These are phyloP conservation scores for Brachyptera putata DNA, from an alignment of 2,888 invertebrate genomes.

Conservation along the genomic window DNA sequence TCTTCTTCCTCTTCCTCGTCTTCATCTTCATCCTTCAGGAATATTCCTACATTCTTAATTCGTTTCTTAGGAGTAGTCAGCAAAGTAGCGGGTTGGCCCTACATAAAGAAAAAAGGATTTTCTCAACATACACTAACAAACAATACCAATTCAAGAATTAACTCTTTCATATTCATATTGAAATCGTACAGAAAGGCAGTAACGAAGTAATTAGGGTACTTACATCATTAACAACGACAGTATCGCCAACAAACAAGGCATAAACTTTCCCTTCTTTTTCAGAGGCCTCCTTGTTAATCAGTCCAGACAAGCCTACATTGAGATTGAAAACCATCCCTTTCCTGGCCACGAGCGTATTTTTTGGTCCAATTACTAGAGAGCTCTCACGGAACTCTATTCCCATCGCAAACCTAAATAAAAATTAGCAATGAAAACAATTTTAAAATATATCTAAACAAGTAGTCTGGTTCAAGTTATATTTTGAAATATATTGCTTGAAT, in stretches of 20 bases:
- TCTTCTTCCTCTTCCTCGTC: constrained; percentile 76
- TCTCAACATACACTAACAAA: too few relatives aligned
- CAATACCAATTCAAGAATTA: too few relatives aligned
- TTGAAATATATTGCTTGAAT: too few relatives aligned
- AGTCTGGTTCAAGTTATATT: too few relatives aligned
- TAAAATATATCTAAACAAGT: too few relatives aligned
- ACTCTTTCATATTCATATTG: too few relatives aligned
- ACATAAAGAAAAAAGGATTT: constrained; percentile 26
- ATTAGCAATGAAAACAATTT: neutral
- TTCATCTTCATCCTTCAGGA: constrained; percentile 85
- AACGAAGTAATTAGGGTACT: constrained; percentile 26
- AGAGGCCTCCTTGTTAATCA: constrained; percentile 74
- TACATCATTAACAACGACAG: constrained; percentile 89
- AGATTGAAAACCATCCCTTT: constrained; percentile 98
- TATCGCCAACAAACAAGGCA: constrained; percentile 94
- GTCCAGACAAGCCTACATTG: constrained; percentile 83
- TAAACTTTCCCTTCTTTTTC: constrained; percentile 87
- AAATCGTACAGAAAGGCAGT: too few relatives aligned
- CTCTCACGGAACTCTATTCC: constrained; percentile 98
- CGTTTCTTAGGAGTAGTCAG: constrained; percentile 92
- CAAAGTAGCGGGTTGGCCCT: constrained; percentile 72
- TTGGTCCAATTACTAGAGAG: constrained; percentile 86
- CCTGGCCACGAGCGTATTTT: constrained; percentile 70
- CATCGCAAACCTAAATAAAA: constrained; percentile 73
- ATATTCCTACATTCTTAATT: constrained; percentile 92